phyloP scores from a whole-genome alignment of 2,797 vertebrate genomes.

The Lagorchestes hirsutus region DNA sequence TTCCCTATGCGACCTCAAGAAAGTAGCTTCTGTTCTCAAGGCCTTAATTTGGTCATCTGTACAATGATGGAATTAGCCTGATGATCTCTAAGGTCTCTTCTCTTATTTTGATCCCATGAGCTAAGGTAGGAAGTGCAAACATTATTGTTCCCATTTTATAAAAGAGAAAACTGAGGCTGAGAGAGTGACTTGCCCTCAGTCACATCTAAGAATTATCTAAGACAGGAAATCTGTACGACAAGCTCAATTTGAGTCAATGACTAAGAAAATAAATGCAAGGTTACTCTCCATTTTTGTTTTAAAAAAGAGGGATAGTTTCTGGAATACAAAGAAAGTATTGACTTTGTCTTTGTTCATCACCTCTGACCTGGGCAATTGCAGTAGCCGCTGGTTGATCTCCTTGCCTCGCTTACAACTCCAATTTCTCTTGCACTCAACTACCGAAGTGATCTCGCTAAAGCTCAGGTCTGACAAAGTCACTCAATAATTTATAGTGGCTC shows the following conservation, averaged over 20 bases:
- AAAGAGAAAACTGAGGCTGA: background rate
- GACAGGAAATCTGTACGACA: background rate
- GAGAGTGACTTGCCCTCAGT: background rate
- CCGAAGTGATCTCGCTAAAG: background rate
- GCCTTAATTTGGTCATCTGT: background rate
- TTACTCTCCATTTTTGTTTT: background rate
- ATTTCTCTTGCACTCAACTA: background rate
- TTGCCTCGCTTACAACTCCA: background rate
- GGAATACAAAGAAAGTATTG: background rate
- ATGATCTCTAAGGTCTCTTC: background rate
- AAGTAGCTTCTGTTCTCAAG: background rate
- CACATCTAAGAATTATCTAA: background rate
- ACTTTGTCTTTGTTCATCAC: background rate
- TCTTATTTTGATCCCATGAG: background rate
- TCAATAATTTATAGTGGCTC: background rate
- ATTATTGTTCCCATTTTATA: background rate
- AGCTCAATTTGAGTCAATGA: background rate
- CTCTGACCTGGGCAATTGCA: background rate
- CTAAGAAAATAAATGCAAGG: background rate
- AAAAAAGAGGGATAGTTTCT: background rate
- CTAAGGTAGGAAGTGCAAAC: background rate
- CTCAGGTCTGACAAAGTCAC: background rate
- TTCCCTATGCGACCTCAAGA: no score
- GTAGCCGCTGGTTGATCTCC: background rate
- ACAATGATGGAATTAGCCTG: background rate